These are phyloP conservation scores for Pteronura brasiliensis DNA, from an alignment of 2,113 vertebrate species.

Conservation along the genomic window DNA sequence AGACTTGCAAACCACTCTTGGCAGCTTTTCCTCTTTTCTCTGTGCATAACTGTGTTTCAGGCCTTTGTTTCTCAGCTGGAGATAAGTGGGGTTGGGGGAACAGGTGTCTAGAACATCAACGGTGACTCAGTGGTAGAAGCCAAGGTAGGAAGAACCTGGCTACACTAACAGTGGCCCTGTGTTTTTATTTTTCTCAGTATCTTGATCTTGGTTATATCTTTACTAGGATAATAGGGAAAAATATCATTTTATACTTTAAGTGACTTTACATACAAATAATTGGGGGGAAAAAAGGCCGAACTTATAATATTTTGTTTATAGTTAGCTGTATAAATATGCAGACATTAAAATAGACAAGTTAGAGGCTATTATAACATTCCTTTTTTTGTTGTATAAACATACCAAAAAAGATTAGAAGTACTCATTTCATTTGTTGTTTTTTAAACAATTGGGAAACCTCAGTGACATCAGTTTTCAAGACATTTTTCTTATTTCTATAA, in stretches of 20 bases:
- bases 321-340: not conserved
- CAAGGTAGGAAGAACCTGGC: not conserved
- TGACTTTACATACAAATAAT: not conserved
- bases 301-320: not conserved
- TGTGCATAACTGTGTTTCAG: not conserved
- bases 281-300: not conserved
- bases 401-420: not conserved
- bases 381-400: not conserved
- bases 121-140: not conserved
- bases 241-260: not conserved
- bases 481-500: conserved; percentile 26
- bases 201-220: not conserved
- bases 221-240: not conserved
- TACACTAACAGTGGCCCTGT: not conserved
- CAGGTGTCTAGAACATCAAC: not conserved
- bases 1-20: not conserved
- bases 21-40: not conserved
- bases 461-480: conserved; percentile 3
- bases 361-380: not conserved
- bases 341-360: conserved; percentile 12
- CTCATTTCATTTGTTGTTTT: conserved; percentile 4
- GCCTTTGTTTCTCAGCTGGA: not conserved
- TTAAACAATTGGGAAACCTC: not conserved
- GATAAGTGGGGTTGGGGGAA: not conserved
- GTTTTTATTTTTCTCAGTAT: not conserved